A percentile compares a stretch with the other conserved stretches of the same genome.
Evolutionary conservation across 2,113 vertebrate species (phyloP).

Genomic region (Pantherophis guttatus): DNA sequence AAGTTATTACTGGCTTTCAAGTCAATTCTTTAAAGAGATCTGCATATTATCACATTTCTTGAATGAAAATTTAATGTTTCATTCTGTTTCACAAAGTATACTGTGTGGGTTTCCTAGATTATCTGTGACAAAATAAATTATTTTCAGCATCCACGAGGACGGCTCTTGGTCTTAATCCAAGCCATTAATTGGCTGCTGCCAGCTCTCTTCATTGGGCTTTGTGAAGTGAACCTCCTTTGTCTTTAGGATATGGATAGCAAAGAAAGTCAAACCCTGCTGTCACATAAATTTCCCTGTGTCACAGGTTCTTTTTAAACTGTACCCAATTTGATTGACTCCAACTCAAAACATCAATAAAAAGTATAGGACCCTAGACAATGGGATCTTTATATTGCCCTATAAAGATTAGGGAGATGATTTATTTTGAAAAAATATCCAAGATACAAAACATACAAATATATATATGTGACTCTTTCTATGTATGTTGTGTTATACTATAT

Average conservation of each 20-base stretch:
- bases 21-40: constrained; percentile 38
- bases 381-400: background rate
- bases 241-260: background rate
- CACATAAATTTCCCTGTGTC: background rate
- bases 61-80: constrained; percentile 44
- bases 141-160: background rate
- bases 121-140: constrained; percentile 34
- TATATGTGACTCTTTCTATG: background rate
- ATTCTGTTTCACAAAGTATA: constrained; percentile 28
- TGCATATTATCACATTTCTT: constrained; percentile 35
- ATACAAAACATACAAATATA: background rate
- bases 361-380: background rate
- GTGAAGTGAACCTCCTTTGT: background rate
- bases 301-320: background rate
- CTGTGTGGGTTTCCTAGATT: constrained; percentile 32
- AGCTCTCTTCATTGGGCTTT: background rate
- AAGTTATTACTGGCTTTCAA: constrained; percentile 43
- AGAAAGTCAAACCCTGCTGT: background rate
- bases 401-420: background rate
- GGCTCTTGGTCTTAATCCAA: background rate
- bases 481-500: background rate
- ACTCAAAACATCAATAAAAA: background rate
- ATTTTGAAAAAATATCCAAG: background rate
- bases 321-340: background rate
- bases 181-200: background rate